phyloP scores from a whole-genome alignment of 2,113 vertebrate genomes.

The Odontophorus gujanensis region DNA sequence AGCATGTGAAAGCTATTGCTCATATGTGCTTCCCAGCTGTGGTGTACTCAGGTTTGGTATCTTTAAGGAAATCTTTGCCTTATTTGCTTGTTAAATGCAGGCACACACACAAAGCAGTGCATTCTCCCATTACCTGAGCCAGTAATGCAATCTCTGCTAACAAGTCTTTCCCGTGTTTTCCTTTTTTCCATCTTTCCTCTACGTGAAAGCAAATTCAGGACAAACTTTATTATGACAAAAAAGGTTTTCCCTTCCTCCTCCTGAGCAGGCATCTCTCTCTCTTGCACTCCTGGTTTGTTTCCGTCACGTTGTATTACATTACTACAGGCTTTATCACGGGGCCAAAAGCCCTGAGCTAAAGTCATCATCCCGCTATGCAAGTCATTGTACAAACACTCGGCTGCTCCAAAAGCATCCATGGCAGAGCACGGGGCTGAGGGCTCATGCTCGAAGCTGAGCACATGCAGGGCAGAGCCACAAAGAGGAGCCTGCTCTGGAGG shows the following conservation, averaged over 20 bases:
- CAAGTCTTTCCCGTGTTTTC: not conserved
- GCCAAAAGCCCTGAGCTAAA: not conserved
- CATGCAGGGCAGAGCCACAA: not conserved
- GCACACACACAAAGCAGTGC: conserved; percentile 24
- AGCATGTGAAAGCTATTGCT: conserved; percentile 79
- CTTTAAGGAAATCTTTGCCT: conserved; percentile 59
- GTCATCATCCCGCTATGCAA: conserved; percentile 11
- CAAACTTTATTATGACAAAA: not conserved
- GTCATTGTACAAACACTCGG: conserved; percentile 22
- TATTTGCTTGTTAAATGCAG: conserved; percentile 63
- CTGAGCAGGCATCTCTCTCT: not conserved
- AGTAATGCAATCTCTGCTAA: conserved; percentile 11
- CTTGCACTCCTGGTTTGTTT: not conserved
- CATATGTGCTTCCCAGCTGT: conserved; percentile 78
- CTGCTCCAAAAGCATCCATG: not conserved
- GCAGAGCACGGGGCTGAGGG: not conserved
- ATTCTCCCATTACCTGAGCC: not conserved
- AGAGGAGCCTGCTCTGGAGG: not conserved
- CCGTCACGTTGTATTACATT: not conserved
- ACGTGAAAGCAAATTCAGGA: not conserved
- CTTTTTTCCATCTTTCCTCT: not conserved
- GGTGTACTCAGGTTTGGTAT: conserved; percentile 57
- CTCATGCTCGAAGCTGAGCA: not conserved
- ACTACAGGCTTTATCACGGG: not conserved
- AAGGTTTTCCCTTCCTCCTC: not conserved